These are phyloP conservation scores for Arctia plantaginis DNA, from an alignment of 2,888 invertebrate genomes.

Conservation along the genomic window DNA sequence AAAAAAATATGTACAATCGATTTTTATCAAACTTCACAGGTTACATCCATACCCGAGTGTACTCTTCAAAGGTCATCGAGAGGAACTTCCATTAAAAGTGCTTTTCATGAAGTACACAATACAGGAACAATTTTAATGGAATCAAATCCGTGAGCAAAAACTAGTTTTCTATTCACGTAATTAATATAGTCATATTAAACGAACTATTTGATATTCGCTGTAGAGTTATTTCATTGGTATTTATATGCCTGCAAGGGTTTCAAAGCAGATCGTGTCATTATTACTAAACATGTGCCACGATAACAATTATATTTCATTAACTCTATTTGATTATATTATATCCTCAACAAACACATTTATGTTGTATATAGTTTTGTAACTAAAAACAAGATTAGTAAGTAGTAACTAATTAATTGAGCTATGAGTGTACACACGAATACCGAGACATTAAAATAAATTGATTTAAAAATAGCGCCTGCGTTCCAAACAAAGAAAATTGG, in stretches of 20 bases:
- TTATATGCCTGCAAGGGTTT: constrained; percentile 25
- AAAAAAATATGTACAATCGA: too few species aligned
- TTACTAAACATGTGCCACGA: constrained; percentile 42
- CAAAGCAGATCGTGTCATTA: constrained; percentile 24
- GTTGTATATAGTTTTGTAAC: background rate
- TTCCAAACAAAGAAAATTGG: too few species aligned
- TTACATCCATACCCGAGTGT: too few species aligned
- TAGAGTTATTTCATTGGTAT: constrained; percentile 46
- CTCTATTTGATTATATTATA: background rate
- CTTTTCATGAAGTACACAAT: too few species aligned
- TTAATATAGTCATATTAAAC: background rate
- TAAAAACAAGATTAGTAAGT: background rate
- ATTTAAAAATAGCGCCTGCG: too few species aligned
- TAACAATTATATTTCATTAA: constrained; percentile 37
- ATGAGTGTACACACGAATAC: too few species aligned
- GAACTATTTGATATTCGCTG: constrained; percentile 23
- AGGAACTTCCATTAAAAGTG: too few species aligned
- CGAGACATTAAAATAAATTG: too few species aligned
- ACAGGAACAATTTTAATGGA: background rate
- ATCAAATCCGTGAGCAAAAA: constrained; percentile 10
- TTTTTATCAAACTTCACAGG: too few species aligned
- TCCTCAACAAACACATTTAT: background rate
- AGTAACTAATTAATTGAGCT: background rate
- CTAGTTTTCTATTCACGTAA: background rate
- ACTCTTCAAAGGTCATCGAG: too few species aligned